Evolutionary conservation across 1,140 invertebrate genomes (phyloP).

Genomic region (Andricus grossulariae): DNA sequence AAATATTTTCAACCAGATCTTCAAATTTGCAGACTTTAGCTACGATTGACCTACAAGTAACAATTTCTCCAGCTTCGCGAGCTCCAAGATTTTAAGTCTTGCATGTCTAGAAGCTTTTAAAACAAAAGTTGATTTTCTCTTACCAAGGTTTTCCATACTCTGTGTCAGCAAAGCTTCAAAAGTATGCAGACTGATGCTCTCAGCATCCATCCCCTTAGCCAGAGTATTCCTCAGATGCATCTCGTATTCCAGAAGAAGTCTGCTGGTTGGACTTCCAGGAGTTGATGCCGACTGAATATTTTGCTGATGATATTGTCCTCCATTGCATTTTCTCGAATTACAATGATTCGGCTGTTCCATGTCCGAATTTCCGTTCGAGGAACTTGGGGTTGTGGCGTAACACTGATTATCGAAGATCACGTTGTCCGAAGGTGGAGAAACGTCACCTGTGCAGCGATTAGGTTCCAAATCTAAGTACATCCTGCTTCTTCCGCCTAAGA

Average conservation of each 20-base stretch:
- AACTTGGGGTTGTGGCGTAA: conserved; percentile 94
- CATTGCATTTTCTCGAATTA: conserved; percentile 77
- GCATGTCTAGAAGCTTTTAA: background rate
- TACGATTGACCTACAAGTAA: too few species aligned
- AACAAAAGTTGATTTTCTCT: conserved; percentile 50
- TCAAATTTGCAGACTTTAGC: too few species aligned
- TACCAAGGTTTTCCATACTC: conserved; percentile 96
- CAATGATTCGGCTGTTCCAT: conserved; percentile 84
- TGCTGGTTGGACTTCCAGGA: conserved; percentile 88
- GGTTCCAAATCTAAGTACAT: conserved; percentile 91
- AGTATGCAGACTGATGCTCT: conserved; percentile 94
- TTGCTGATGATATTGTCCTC: conserved; percentile 73
- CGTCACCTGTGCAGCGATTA: conserved; percentile 82
- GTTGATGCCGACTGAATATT: conserved; percentile 80
- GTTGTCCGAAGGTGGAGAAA: conserved; percentile 92
- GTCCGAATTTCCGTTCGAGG: conserved; percentile 92
- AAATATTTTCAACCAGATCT: too few species aligned
- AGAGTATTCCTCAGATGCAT: conserved; percentile 95
- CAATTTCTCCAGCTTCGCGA: background rate
- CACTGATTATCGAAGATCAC: conserved; percentile 95
- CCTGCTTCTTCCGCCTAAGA: conserved; percentile 76
- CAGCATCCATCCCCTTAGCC: conserved; percentile 95
- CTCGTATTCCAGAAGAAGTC: conserved; percentile 94
- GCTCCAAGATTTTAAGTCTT: background rate
- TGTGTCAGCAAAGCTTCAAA: conserved; percentile 94